Evolutionary conservation across 2,113 vertebrate species (phyloP).

Genomic region (Irena cyanogastra): DNA sequence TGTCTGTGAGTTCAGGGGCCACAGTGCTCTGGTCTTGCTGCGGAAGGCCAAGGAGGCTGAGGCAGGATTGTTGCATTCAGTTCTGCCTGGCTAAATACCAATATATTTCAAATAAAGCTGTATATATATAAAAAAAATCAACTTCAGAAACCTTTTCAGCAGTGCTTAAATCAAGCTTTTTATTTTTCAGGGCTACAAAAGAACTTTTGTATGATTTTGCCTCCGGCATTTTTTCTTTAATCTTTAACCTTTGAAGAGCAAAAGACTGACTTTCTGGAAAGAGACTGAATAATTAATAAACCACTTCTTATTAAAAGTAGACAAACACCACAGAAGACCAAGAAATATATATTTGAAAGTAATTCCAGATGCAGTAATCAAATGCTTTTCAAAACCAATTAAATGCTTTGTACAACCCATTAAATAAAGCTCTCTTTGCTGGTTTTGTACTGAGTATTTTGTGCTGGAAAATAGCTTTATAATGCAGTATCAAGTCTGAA

Average conservation of each 20-base stretch:
- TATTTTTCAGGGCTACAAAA: constrained; percentile 31
- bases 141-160: background rate
- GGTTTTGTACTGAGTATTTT: background rate
- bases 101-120: background rate
- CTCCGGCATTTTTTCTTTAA: constrained; percentile 24
- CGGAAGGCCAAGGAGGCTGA: background rate
- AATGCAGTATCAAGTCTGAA: background rate
- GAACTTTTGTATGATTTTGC: constrained; percentile 49
- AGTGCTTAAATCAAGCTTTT: background rate
- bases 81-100: background rate
- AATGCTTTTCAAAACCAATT: constrained; percentile 23
- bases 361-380: background rate
- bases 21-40: background rate
- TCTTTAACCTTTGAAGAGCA: constrained; percentile 51
- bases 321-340: background rate
- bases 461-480: background rate
- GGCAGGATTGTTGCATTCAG: background rate
- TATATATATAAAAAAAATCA: background rate
- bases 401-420: background rate
- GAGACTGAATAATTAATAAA: background rate
- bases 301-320: background rate
- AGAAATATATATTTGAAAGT: background rate
- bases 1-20: background rate
- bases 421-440: constrained; percentile 12
- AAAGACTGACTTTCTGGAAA: constrained; percentile 37